Evolutionary conservation across 2,888 invertebrate genomes (phyloP).

Genomic region (Serrognathus titanus): DNA sequence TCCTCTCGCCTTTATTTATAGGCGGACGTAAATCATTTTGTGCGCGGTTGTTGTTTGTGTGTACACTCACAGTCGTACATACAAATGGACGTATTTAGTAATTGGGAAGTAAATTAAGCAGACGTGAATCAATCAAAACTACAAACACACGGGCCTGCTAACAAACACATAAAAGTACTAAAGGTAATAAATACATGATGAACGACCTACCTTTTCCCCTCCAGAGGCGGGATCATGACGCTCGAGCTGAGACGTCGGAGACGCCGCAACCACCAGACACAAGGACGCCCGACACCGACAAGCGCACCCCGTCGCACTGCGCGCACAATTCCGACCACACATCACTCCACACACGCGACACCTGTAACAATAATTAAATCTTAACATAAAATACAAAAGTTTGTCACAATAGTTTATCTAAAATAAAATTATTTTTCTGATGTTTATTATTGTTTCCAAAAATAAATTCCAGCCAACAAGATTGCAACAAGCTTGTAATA

Average conservation of each 20-base stretch:
- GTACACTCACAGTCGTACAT: not conserved
- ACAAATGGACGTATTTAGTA: not conserved
- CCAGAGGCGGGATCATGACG: constrained; percentile 14
- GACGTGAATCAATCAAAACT: constrained; percentile 13
- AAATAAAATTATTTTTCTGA: not conserved
- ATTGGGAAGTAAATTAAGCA: constrained; percentile 8
- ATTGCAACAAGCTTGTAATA: no score
- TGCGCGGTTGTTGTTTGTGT: not conserved
- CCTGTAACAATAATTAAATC: constrained; percentile 28
- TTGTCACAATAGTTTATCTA: not conserved
- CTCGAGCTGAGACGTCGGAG: constrained; percentile 29
- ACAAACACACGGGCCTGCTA: constrained; percentile 17
- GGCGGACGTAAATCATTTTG: no score
- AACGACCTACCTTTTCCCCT: constrained; percentile 38
- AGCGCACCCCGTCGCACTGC: constrained; percentile 32
- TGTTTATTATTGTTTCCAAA: not conserved
- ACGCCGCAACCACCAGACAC: constrained; percentile 38
- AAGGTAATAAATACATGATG: constrained; percentile 34
- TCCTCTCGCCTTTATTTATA: no score
- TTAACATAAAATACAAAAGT: not conserved
- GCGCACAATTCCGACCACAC: constrained; percentile 37
- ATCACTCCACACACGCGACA: constrained; percentile 36
- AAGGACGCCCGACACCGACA: constrained; percentile 37
- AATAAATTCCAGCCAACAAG: not conserved
- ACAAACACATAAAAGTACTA: constrained; percentile 11